These are phyloP conservation scores for Pteruthius melanotis DNA, from an alignment of 2,113 vertebrate species.

Conservation along the genomic window DNA sequence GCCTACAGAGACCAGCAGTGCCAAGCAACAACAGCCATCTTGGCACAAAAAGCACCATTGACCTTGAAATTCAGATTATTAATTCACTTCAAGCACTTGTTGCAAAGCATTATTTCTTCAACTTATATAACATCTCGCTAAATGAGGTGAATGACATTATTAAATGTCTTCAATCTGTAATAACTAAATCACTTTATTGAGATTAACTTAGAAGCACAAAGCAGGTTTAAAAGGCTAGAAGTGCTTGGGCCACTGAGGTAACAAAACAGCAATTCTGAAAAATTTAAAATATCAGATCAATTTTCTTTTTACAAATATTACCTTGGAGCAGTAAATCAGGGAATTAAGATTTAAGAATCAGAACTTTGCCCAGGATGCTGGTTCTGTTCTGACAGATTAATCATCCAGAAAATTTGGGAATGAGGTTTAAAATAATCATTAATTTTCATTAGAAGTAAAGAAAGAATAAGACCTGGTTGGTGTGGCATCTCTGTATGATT, in stretches of 20 bases:
- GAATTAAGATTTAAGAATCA: neutral
- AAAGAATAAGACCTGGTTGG: neutral
- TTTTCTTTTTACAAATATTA: neutral
- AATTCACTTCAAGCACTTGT: neutral
- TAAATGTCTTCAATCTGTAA: neutral
- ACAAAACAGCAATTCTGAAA: neutral
- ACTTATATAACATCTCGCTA: neutral
- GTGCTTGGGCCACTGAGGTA: neutral
- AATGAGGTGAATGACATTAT: neutral
- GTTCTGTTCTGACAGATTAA: neutral
- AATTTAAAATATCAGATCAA: neutral
- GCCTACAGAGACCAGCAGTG: neutral
- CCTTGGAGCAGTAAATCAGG: neutral
- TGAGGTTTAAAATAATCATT: neutral
- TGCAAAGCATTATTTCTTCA: neutral
- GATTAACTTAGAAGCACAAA: neutral
- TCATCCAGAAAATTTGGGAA: neutral
- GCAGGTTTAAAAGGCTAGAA: neutral
- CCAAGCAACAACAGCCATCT: neutral
- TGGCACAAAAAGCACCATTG: neutral
- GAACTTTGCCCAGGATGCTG: neutral
- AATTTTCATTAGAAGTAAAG: neutral
- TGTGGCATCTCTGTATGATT: neutral
- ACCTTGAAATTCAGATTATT: neutral
- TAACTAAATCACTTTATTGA: neutral